phyloP scores from a whole-genome alignment of 1,140 invertebrate species.

The Coenobita brevimanus region DNA sequence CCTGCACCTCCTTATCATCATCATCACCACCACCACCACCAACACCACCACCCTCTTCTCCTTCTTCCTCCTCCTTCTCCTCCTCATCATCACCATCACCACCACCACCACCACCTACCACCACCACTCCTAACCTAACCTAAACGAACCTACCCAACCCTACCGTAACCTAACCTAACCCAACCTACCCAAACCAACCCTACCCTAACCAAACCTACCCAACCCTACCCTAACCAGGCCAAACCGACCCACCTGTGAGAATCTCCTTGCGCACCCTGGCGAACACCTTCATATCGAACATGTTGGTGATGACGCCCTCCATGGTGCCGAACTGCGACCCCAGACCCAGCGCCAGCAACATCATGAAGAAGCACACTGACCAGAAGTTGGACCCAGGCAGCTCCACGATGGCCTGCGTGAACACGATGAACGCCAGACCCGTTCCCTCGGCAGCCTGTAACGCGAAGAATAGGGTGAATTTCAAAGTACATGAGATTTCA shows the following conservation, averaged over 20 bases:
- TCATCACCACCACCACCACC: no score
- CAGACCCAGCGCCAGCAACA: conserved; percentile 90
- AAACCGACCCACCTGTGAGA: conserved; percentile 71
- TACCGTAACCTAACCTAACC: no score
- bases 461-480: background rate
- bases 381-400: conserved; percentile 92
- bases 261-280: conserved; percentile 74
- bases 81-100: no score
- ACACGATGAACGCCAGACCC: conserved; percentile 83
- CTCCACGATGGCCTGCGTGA: conserved; percentile 85
- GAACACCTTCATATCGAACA: conserved; percentile 75
- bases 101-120: no score
- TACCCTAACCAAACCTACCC: background rate
- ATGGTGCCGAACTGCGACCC: conserved; percentile 83
- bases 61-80: no score
- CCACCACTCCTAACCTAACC: no score
- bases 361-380: conserved; percentile 94
- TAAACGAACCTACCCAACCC: no score
- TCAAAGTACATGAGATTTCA: background rate
- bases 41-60: no score
- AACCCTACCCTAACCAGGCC: no score
- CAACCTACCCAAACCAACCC: no score
- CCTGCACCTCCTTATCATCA: background rate
- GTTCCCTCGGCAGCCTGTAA: conserved; percentile 88
- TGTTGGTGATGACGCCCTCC: conserved; percentile 76